Base-by-base conservation (phyloP, 2,888 invertebrate genomes). In the Eurytoma adleriae region DNA sequence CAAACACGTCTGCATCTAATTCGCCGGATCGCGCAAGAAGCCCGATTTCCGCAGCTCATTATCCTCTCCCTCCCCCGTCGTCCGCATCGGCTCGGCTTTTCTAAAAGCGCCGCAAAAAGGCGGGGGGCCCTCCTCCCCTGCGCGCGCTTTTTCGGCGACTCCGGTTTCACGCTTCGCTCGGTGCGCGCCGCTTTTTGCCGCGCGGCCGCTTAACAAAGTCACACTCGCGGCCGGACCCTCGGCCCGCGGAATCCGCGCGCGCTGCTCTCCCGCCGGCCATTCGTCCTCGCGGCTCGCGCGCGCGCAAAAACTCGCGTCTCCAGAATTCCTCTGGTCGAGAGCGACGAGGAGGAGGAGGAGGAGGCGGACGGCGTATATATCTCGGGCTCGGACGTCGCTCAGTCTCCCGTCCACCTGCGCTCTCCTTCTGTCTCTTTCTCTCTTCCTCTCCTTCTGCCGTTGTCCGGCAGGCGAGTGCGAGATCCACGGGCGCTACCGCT, bases 251-350 rank as follows among this genome's bases (percentile, higher is more conserved):
- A 40, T 40, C 40, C 40, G 24, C 24, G 24, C 24, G 24, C 40
- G 40, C 10, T 1, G 10, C 62, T 18, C 64, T 27, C 62, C 48
- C 48, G 27, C 54, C 48, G 48, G 48, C 30, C 40, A 18, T 71
- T 61, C 61, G 71, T 20, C n/a, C 56, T 56, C 2, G 48, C 64
- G 57, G 57, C 57, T 13, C 57, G n/a, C 57, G 57, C 56, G 7
- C 18, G 54, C 30, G 40, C 66, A 79, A 79, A 79, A 79, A 79
- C 61, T 57, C 62, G 48, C 79, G 75, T 70, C 54, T 75, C 66
- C 75, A 59, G 75, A 59, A 79, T 79, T 74, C 69, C 75, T 56
- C 61, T 71, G 67, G 62, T 18, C 59, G 57, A 56, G 54, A 52
- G 57, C 48, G 30, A n/a, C 14, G 24, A 52, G 57, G 40, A 54